Percentiles rank a stretch among this genome's conserved stretches.
phyloP scores from a whole-genome alignment of 2,888 invertebrate species.

The Harpalus rufipes region DNA sequence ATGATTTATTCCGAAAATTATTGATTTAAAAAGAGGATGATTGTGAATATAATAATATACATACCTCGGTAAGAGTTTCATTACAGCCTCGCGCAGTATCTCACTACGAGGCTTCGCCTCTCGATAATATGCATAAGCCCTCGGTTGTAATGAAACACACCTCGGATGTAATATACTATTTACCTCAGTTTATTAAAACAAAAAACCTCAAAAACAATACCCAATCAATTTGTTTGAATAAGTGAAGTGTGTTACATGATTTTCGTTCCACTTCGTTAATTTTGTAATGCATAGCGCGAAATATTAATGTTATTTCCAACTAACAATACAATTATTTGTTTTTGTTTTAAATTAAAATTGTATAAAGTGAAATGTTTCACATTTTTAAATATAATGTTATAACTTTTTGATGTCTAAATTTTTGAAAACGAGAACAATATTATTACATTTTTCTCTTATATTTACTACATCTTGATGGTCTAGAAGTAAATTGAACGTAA shows the following conservation, averaged over 20 bases:
- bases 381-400: background rate
- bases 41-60: no score
- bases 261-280: background rate
- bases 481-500: background rate
- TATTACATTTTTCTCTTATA: no score
- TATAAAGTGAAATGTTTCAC: background rate
- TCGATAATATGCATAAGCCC: no score
- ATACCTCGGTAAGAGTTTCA: no score
- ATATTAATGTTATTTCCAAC: background rate
- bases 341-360: background rate
- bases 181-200: background rate
- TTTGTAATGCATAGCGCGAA: background rate
- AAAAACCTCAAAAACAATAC: conserved; percentile 6
- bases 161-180: no score
- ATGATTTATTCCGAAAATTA: no score
- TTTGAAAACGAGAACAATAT: no score
- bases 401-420: background rate
- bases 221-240: conserved; percentile 4
- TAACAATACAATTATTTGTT: no score
- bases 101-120: no score
- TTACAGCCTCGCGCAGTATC: no score
- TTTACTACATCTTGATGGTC: background rate
- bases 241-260: background rate
- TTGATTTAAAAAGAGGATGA: no score
- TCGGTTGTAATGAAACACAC: no score